Conservation (phyloP, 2,797 vertebrate genomes). For the Anniella stebbinsi region DNA sequence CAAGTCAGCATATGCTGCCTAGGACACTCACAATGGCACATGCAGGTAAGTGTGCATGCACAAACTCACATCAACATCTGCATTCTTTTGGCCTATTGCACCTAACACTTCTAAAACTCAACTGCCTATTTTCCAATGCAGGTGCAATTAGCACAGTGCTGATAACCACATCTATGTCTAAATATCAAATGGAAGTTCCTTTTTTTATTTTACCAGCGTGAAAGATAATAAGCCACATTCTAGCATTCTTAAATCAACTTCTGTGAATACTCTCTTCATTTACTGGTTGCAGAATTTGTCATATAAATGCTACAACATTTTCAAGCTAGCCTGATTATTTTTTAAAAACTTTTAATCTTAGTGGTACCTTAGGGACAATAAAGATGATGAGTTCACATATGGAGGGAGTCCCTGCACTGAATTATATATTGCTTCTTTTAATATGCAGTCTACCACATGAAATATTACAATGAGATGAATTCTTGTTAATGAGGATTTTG, state of each 20-base stretch:
- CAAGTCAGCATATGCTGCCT: neutral
- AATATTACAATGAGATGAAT: neutral
- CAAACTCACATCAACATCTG: neutral
- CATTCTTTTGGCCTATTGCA: neutral
- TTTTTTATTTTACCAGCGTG: neutral
- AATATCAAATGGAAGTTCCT: neutral
- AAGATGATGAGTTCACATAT: neutral
- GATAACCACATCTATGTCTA: neutral
- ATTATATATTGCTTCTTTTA: neutral
- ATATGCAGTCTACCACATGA: neutral
- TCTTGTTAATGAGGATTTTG: neutral
- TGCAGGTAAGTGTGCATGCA: neutral
- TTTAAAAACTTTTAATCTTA: neutral
- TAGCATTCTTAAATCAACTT: neutral
- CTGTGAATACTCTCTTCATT: neutral
- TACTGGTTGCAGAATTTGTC: neutral
- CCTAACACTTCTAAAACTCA: neutral
- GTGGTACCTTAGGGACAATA: neutral
- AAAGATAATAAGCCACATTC: neutral
- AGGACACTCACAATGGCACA: neutral
- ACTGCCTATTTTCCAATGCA: neutral
- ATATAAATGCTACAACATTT: neutral
- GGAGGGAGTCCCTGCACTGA: neutral
- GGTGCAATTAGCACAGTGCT: neutral
- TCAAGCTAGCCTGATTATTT: neutral